phyloP scores from a whole-genome alignment of 2,113 vertebrate genomes.

The Mustela lutreola region DNA sequence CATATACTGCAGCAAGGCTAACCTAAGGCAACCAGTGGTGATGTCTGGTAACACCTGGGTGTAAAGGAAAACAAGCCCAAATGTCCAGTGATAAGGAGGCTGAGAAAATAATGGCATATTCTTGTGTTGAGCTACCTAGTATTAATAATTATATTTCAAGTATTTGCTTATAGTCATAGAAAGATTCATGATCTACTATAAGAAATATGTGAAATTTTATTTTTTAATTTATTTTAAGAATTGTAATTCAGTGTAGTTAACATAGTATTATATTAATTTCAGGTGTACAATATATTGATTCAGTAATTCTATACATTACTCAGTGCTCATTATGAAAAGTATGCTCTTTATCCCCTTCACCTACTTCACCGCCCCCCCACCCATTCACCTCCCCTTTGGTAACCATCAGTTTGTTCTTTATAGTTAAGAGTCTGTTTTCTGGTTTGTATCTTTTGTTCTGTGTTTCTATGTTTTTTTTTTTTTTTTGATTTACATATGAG shows the following conservation, averaged over 20 bases:
- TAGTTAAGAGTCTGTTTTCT: not conserved
- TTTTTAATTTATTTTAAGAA: not conserved
- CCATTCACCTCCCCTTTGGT: not conserved
- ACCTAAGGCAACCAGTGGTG: not conserved
- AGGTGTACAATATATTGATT: not conserved
- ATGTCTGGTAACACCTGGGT: not conserved
- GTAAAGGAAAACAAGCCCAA: constrained; percentile 5
- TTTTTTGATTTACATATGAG: not conserved
- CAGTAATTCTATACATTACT: not conserved
- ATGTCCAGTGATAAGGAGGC: not conserved
- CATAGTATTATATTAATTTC: not conserved
- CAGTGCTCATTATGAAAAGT: not conserved
- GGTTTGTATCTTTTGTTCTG: not conserved
- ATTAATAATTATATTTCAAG: constrained; percentile 49
- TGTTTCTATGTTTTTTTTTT: not conserved
- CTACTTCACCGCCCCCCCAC: not conserved
- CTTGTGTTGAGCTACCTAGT: constrained; percentile 10
- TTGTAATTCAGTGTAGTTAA: not conserved
- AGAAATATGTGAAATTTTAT: constrained; percentile 37
- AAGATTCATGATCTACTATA: constrained; percentile 52
- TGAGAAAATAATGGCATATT: not conserved
- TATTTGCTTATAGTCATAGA: constrained; percentile 54
- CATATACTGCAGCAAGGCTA: not conserved
- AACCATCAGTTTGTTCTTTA: not conserved
- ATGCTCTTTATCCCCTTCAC: not conserved